Base-by-base conservation (phyloP, 1,140 invertebrate genomes). In the Cryptotermes secundus region DNA sequence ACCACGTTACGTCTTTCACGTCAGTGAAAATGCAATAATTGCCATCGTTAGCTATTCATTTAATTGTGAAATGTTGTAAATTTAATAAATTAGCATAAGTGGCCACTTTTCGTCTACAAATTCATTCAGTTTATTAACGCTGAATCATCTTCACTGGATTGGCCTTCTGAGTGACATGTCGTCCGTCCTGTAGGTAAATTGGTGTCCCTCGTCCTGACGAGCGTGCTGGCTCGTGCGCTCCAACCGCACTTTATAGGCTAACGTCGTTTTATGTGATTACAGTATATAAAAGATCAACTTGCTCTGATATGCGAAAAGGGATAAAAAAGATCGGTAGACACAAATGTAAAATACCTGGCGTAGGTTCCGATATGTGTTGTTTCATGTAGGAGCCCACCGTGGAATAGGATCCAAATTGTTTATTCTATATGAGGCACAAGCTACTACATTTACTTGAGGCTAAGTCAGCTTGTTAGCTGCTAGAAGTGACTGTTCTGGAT, bases 301-400 rank as follows among this genome's bases (percentile, higher is more conserved):
- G 16, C 6, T 31, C n/a, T 26, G 26, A 72, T 72, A 72, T 72
- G 14, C 31, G 59, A 31, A 72, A 6, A 72, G 16, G 53, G 26
- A 72, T 31, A 72, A 72, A n/a, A 4, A 72, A n/a, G n/a, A 7
- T 31, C n/a, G 16, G 59, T 26, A 31, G 59, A 31, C 4, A 72
- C n/a, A 72, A 72, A 72, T 72, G 59, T 72, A 72, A 31, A 72
- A 72, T 72, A 72, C 59, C 26, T 72, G 59, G 59, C 31, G n/a
- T 72, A 31, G 59, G 31, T 72, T 72, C n/a, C 31, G 59, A 72
- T n/a, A 72, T n/a, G 59, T 7, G 26, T 12, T 31, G 26, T 72
- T 72, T 72, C 31, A 72, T n/a, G 31, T n/a, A 31, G 7, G 26
- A 31, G n/a, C 59, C 59, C 59, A 72, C 59, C 59, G 59, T 72